Percentiles rank a stretch among this genome's conserved stretches.
Conservation (phyloP, 30 jellyfish, hydroid and myxozoan species). For the Clytia hemisphaerica region DNA sequence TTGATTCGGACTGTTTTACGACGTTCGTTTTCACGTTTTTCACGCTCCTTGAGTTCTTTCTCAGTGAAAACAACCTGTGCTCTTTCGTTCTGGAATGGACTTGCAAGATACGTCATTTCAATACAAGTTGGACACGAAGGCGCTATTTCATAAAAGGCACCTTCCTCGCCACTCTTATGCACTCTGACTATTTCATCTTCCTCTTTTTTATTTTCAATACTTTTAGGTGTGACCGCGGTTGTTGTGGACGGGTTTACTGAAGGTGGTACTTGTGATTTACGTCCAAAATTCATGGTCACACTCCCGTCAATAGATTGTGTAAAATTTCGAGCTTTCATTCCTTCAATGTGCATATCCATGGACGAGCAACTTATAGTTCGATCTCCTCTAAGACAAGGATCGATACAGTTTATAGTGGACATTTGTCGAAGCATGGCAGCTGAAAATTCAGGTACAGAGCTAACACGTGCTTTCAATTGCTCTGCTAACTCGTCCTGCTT, state of each 20-base stretch:
- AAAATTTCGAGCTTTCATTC: conserved; percentile 13
- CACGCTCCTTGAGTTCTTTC: conserved; percentile 13
- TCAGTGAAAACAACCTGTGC: conserved; percentile 31
- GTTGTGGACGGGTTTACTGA: too few species aligned
- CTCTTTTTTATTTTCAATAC: too few species aligned
- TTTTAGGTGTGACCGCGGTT: neutral
- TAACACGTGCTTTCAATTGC: conserved; percentile 75
- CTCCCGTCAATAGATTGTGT: conserved; percentile 38
- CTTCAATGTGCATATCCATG: neutral
- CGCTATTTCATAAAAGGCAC: conserved; percentile 70
- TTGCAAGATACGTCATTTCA: conserved; percentile 87
- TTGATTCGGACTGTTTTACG: too few species aligned
- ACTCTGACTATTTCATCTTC: conserved; percentile 33
- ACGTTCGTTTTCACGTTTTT: too few species aligned
- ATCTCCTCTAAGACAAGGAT: neutral
- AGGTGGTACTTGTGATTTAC: neutral
- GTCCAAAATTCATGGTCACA: conserved; percentile 12
- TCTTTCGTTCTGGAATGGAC: conserved; percentile 55
- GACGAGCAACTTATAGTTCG: neutral
- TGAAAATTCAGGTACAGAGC: too few species aligned
- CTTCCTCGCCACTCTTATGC: conserved; percentile 59
- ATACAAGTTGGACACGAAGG: conserved; percentile 96
- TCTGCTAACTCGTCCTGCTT: conserved; percentile 66
- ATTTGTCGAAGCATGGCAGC: conserved; percentile 1
- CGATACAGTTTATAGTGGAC: conserved; percentile 2